A percentile compares a stretch with the other conserved stretches of the same genome.
These are phyloP conservation scores for Dasyurus viverrinus DNA, from an alignment of 2,113 vertebrate species.

Conservation along the genomic window DNA sequence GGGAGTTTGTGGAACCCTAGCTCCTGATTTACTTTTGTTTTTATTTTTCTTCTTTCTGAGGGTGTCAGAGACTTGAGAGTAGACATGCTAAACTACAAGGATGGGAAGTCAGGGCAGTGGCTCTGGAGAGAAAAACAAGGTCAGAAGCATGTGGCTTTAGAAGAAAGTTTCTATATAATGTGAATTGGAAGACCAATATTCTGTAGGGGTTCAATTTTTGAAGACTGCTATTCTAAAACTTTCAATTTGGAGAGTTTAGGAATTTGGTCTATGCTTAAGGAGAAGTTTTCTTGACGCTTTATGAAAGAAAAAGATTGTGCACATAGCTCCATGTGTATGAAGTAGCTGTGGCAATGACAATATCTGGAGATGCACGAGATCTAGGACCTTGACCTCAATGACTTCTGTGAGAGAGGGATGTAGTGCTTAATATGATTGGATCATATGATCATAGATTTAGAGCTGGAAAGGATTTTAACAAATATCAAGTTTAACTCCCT, in stretches of 20 bases:
- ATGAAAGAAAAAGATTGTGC: not conserved
- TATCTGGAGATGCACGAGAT: not conserved
- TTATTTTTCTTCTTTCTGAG: too few species aligned
- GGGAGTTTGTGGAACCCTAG: too few species aligned
- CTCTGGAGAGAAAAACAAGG: not conserved
- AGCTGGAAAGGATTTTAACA: not conserved
- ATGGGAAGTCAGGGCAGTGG: too few species aligned
- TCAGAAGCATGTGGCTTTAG: not conserved
- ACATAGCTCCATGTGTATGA: not conserved
- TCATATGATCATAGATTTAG: not conserved
- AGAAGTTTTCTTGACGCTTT: not conserved
- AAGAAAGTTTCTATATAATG: not conserved
- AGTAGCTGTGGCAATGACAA: not conserved
- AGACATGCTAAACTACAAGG: too few species aligned
- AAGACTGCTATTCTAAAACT: not conserved
- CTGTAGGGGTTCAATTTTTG: not conserved
- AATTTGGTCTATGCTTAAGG: not conserved
- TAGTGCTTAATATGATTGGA: not conserved
- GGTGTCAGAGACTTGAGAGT: too few species aligned
- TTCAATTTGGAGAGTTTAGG: not conserved
- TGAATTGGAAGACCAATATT: not conserved
- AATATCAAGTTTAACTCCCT: not conserved
- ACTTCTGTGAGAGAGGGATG: not conserved
- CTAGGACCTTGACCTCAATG: not conserved
- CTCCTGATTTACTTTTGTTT: too few species aligned